These are phyloP conservation scores for Orchestia grillus DNA, from an alignment of 1,140 invertebrate genomes.

Conservation along the genomic window DNA sequence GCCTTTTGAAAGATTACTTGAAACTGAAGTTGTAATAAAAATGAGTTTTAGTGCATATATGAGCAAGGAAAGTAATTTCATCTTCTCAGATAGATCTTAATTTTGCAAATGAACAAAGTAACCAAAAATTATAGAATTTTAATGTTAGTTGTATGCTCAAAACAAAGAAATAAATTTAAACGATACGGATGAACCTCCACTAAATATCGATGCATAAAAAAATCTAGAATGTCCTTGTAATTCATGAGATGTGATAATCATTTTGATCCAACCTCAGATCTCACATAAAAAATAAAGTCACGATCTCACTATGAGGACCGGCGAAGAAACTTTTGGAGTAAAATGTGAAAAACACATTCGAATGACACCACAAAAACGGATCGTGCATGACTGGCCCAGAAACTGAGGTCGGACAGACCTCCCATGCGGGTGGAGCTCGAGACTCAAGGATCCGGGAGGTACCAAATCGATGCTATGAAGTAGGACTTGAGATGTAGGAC, in stretches of 20 bases:
- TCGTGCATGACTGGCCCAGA: neutral
- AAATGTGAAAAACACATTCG: neutral
- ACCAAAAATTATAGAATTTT: too few relatives aligned
- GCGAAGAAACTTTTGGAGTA: neutral
- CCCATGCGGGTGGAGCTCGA: neutral
- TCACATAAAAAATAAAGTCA: neutral
- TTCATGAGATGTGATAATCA: neutral
- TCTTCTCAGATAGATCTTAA: too few relatives aligned
- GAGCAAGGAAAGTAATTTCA: too few relatives aligned
- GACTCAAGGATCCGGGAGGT: too few relatives aligned
- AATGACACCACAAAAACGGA: neutral
- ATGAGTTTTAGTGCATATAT: neutral
- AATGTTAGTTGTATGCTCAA: too few relatives aligned
- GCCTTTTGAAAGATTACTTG: neutral
- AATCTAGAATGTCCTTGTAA: neutral
- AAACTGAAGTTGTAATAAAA: neutral
- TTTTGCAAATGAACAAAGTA: too few relatives aligned
- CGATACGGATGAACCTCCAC: neutral
- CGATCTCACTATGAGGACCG: too few relatives aligned
- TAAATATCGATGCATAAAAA: neutral
- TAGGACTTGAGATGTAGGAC: neutral
- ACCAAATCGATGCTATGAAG: neutral
- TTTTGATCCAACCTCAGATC: neutral
- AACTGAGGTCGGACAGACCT: neutral
- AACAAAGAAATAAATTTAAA: too few relatives aligned